Conservation (phyloP, 2,888 invertebrate species). For the Lacanobia wlatinum region DNA sequence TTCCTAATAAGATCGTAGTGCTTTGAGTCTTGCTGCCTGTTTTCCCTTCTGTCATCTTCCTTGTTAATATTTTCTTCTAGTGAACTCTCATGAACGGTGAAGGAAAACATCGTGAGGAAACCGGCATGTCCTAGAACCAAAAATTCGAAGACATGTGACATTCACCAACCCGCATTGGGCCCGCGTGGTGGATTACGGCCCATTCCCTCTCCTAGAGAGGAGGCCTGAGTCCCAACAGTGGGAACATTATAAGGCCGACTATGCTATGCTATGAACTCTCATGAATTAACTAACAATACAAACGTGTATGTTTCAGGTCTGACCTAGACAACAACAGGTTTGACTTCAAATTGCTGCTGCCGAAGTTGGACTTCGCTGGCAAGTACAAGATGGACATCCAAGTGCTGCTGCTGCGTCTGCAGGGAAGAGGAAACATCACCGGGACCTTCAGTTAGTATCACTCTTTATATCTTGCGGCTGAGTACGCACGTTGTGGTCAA, state of each 20-base stretch:
- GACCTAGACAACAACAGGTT: slow-evolving; percentile 92
- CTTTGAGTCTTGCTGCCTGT: neutral
- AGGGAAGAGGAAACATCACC: slow-evolving; percentile 92
- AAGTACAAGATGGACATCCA: slow-evolving; percentile 93
- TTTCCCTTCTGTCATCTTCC: neutral
- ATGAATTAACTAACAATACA: neutral
- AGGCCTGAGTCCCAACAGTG: too few relatives aligned
- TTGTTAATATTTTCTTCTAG: neutral
- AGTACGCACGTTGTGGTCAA: too few relatives aligned
- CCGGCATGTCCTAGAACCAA: too few relatives aligned
- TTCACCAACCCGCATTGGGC: too few relatives aligned
- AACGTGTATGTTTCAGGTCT: slow-evolving; percentile 85
- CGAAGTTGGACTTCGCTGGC: slow-evolving; percentile 91
- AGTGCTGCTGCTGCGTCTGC: slow-evolving; percentile 91
- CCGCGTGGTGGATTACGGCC: too few relatives aligned
- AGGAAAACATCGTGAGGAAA: too few relatives aligned
- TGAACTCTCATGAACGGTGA: neutral
- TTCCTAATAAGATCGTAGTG: neutral
- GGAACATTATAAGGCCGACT: too few relatives aligned
- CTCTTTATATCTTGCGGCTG: neutral
- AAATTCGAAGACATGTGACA: too few relatives aligned
- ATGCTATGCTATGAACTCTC: too few relatives aligned
- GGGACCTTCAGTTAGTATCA: slow-evolving; percentile 92
- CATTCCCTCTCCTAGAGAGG: too few relatives aligned
- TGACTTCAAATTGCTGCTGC: slow-evolving; percentile 91